A percentile compares a stretch with the other conserved stretches of the same genome.
phyloP scores from a whole-genome alignment of 2,113 vertebrate genomes.

The Herpetotheres cachinnans region DNA sequence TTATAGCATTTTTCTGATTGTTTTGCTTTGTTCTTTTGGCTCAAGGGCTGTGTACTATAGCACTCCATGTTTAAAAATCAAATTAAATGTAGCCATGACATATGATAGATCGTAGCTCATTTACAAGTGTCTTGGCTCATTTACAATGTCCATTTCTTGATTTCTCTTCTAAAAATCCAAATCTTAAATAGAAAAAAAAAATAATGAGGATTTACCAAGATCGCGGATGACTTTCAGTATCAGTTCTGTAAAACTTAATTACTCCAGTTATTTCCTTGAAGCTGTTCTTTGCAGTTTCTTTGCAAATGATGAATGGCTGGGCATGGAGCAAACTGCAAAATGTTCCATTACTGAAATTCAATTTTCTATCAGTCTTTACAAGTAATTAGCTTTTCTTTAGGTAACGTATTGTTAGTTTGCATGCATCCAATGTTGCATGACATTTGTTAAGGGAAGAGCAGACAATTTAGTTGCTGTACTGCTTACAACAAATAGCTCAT shows the following conservation, averaged over 20 bases:
- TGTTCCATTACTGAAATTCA: neutral
- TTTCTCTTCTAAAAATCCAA: neutral
- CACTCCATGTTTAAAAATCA: neutral
- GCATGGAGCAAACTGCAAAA: neutral
- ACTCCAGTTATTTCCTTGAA: neutral
- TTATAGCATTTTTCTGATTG: neutral
- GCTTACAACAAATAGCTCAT: neutral
- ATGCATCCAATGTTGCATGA: neutral
- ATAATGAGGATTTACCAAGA: neutral
- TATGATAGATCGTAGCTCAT: neutral
- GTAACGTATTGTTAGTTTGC: neutral
- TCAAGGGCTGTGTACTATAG: neutral
- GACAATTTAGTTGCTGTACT: neutral
- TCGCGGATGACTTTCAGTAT: neutral
- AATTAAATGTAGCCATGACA: neutral
- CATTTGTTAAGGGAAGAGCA: neutral
- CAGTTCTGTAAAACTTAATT: neutral
- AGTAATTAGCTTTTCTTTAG: conserved; percentile 13
- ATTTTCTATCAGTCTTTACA: neutral
- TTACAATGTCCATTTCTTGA: neutral
- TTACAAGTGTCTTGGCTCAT: neutral
- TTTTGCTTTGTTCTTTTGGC: neutral
- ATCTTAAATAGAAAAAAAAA: neutral
- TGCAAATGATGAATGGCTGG: neutral
- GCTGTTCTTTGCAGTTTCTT: neutral